phyloP scores from a whole-genome alignment of 2,797 vertebrate genomes.

The Zalophus californianus region DNA sequence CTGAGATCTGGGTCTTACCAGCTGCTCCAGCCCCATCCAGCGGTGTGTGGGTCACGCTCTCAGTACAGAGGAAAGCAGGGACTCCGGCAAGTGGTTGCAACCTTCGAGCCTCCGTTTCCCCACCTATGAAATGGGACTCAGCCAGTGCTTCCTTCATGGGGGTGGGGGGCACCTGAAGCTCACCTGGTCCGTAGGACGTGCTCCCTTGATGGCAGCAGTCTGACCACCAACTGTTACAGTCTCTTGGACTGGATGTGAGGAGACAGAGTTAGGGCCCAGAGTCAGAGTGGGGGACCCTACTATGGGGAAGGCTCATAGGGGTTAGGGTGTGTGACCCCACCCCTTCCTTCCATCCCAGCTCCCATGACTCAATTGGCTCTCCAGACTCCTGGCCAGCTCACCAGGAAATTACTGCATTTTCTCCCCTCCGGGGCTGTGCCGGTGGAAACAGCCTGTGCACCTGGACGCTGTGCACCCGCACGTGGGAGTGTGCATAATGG shows the following conservation, averaged over 20 bases:
- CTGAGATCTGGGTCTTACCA: background rate
- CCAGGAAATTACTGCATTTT: background rate
- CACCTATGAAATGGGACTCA: background rate
- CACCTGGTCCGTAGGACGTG: accelerated
- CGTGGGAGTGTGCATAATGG: background rate
- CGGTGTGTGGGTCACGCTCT: background rate
- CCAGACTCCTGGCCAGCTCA: background rate
- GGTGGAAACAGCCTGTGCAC: accelerated
- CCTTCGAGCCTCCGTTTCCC: background rate
- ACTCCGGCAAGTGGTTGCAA: too few relatives aligned
- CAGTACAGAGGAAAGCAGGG: background rate
- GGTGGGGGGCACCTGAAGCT: too few relatives aligned
- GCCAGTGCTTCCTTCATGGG: background rate
- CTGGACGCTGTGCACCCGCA: accelerated
- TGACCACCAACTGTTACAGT: background rate
- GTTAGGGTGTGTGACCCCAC: too few relatives aligned
- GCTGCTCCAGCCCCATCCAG: background rate
- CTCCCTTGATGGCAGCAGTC: background rate
- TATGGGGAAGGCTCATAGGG: background rate
- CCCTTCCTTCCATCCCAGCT: background rate
- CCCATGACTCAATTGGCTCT: background rate
- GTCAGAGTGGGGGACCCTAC: background rate
- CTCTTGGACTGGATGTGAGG: background rate
- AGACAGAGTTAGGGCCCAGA: background rate
- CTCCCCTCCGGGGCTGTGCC: background rate